Base-by-base conservation (phyloP, 2,888 invertebrate species). In the Tridacna crocea region DNA sequence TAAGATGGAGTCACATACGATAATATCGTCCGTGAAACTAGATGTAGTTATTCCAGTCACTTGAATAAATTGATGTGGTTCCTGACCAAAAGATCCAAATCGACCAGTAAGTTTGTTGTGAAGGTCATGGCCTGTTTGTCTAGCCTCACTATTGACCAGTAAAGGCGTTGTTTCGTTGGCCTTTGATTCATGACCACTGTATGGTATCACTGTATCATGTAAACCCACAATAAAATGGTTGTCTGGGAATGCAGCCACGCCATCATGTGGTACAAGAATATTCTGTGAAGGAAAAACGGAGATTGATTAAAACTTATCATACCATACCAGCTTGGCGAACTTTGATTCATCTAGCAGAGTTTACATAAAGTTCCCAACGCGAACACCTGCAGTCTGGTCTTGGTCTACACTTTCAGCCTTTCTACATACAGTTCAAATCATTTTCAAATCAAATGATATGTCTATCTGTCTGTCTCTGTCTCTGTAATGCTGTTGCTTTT, bases 231-330 rank as follows among this genome's bases (percentile, higher is more conserved):
- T 88, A 48, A 89, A 88, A 74, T 89, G 87, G 66, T 89, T 91
- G 83, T 90, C 88, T 8, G 90, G 91, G 26, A 92, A 90, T n/a
- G 80, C 86, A 15, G 76, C 66, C 0, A 90, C 90, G 0, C 91
- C 92, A 24, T 77, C 82, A 17, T 77, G 73, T 22, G 92, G 92
- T 11, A 90, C 72, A 12, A 84, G 75, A 15, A 89, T 87, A 12
- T 82, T 76, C 88, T 89, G 83, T 47, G 87, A 85, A 24, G 19
- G n/a, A 27, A 61, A 55, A 55, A 55, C 19, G 10, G 10, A 19
- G 11, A 19, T 6, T 55, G 19, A 13, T 55, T 55, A 55, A 55
- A 15, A 2, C 15, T 55, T 55, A 55, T 36, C 36, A 36, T 36
- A 36, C 36, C 36, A 36, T 36, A 36, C 36, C 36, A 36, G 36